Evolutionary conservation across 2,888 invertebrate species (phyloP).

Genomic region (Yponomeuta plumbellus): DNA sequence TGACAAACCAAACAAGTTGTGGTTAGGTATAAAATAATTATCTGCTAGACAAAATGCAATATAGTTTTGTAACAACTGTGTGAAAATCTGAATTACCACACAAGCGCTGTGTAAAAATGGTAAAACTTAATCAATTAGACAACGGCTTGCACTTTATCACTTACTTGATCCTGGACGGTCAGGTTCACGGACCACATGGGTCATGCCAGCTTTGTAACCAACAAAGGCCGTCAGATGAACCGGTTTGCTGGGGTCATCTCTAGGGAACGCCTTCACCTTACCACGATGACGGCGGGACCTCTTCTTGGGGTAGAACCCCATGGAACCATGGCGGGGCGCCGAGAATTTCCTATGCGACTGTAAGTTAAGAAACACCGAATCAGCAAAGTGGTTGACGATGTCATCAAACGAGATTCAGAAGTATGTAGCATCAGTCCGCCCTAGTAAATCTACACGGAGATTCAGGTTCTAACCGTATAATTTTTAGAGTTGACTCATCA

Average conservation of each 20-base stretch:
- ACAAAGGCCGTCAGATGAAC: slow-evolving; percentile 98
- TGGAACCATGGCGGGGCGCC: slow-evolving; percentile 99
- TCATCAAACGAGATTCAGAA: slow-evolving; percentile 7
- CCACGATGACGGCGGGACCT: slow-evolving; percentile 97
- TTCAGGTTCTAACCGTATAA: slow-evolving; percentile 83
- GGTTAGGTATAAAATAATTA: no score
- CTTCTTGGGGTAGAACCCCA: slow-evolving; percentile 99
- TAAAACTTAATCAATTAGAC: no score
- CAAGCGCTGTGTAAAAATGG: no score
- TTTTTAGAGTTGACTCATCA: slow-evolving; percentile 80
- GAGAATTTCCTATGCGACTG: slow-evolving; percentile 99
- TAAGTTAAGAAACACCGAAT: slow-evolving; percentile 37
- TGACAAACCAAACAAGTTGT: no score
- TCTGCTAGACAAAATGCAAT: no score
- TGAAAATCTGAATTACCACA: no score
- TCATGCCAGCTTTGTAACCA: slow-evolving; percentile 99
- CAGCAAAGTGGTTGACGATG: background rate
- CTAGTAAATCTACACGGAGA: slow-evolving; percentile 83
- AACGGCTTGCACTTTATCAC: slow-evolving; percentile 49
- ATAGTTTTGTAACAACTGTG: no score
- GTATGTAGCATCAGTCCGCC: slow-evolving; percentile 80
- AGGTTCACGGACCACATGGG: slow-evolving; percentile 98
- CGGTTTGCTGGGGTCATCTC: slow-evolving; percentile 96
- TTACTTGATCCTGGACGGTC: slow-evolving; percentile 99
- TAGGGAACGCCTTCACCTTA: slow-evolving; percentile 99